Evolutionary conservation across 2,113 vertebrate species (phyloP).

Genomic region (Melanerpes formicivorus): DNA sequence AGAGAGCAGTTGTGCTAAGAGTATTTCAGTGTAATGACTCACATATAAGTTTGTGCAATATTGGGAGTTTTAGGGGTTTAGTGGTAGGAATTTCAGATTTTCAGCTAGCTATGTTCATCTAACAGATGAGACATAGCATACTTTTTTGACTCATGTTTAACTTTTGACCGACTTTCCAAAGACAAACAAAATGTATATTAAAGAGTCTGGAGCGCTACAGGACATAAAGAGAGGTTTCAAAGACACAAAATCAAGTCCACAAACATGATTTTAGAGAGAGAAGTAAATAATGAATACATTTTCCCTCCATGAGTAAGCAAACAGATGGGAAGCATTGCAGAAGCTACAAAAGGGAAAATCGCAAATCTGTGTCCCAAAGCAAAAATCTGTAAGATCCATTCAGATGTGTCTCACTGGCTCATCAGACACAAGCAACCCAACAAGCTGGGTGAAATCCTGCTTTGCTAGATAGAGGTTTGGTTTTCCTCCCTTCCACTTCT

Average conservation of each 20-base stretch:
- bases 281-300: slow-evolving; percentile 12
- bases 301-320: neutral
- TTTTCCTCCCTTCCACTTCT: neutral
- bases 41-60: neutral
- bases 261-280: neutral
- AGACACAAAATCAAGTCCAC: neutral
- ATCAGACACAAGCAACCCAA: neutral
- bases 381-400: neutral
- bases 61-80: neutral
- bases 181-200: neutral
- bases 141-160: neutral
- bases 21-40: neutral
- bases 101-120: neutral
- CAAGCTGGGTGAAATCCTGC: neutral
- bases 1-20: neutral
- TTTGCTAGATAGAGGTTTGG: neutral
- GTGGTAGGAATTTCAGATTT: too few relatives aligned
- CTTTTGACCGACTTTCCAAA: neutral
- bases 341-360: slow-evolving; percentile 17
- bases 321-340: neutral
- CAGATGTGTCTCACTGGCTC: neutral
- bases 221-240: neutral
- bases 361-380: neutral
- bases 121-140: neutral
- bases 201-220: neutral